phyloP scores from a whole-genome alignment of 2,113 vertebrate genomes.

The Pongo abelii region DNA sequence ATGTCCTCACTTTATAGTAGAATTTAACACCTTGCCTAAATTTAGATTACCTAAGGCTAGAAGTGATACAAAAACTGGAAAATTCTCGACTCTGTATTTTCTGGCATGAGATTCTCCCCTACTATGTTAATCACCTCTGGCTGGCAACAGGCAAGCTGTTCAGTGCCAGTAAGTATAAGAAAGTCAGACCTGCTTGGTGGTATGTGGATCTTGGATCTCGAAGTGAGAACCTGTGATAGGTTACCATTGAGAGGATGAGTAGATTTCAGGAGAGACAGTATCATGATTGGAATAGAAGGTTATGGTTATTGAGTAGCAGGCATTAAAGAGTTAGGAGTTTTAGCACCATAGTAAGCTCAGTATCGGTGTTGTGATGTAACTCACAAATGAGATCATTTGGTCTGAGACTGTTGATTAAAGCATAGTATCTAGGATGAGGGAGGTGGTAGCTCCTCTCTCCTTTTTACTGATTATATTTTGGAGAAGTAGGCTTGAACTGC shows the following conservation, averaged over 20 bases:
- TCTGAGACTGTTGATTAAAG: neutral
- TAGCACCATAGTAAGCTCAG: neutral
- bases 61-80: neutral
- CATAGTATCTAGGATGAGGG: neutral
- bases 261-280: neutral
- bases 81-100: neutral
- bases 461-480: neutral
- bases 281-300: neutral
- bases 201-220: neutral
- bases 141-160: neutral
- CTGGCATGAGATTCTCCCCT: neutral
- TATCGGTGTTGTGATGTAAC: neutral
- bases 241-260: neutral
- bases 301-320: neutral
- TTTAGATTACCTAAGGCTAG: neutral
- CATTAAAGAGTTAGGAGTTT: neutral
- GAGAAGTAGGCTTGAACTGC: slow-evolving; percentile 36
- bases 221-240: neutral
- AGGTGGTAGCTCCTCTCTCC: neutral
- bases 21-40: neutral
- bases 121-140: neutral
- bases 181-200: neutral
- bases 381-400: neutral
- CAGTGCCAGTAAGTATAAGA: neutral
- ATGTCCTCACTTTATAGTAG: neutral